phyloP scores from a whole-genome alignment of 2,888 invertebrate genomes.

The Augiades crinisus region DNA sequence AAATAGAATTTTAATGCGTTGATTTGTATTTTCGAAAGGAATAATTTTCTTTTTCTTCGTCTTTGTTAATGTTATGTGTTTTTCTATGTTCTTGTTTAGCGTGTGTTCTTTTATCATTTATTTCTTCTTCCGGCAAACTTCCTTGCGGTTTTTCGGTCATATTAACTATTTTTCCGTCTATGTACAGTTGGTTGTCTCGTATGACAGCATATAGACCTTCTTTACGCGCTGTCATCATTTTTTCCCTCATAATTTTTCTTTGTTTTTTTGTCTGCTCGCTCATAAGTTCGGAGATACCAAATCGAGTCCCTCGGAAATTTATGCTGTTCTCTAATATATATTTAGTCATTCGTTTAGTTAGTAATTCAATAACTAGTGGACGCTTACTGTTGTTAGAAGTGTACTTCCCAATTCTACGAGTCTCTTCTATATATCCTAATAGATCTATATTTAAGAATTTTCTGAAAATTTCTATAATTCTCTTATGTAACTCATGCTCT shows the following conservation, averaged over 20 bases:
- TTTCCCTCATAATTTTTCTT: not conserved
- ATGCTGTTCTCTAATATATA: not conserved
- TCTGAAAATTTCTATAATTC: not conserved
- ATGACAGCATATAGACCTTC: not conserved
- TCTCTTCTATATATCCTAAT: not conserved
- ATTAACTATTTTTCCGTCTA: not conserved
- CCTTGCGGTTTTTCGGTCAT: too few species aligned
- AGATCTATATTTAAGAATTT: not conserved
- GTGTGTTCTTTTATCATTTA: not conserved
- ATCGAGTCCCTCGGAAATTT: not conserved
- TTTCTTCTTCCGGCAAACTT: too few species aligned
- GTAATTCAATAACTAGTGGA: not conserved
- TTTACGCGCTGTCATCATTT: not conserved
- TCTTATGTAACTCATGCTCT: not conserved
- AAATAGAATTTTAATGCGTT: conserved; percentile 18
- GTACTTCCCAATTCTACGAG: not conserved
- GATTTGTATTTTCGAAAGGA: not conserved
- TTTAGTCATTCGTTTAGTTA: conserved; percentile 3
- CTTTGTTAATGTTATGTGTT: not conserved
- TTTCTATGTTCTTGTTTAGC: not conserved
- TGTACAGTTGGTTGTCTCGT: not conserved
- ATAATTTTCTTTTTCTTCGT: not conserved
- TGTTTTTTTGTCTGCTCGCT: not conserved
- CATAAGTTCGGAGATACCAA: not conserved
- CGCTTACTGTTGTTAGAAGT: not conserved